Percentiles rank a stretch among this genome's conserved stretches.
These are phyloP conservation scores for Platycheirus rosarum DNA, from an alignment of 2,888 invertebrate species.

Conservation along the genomic window DNA sequence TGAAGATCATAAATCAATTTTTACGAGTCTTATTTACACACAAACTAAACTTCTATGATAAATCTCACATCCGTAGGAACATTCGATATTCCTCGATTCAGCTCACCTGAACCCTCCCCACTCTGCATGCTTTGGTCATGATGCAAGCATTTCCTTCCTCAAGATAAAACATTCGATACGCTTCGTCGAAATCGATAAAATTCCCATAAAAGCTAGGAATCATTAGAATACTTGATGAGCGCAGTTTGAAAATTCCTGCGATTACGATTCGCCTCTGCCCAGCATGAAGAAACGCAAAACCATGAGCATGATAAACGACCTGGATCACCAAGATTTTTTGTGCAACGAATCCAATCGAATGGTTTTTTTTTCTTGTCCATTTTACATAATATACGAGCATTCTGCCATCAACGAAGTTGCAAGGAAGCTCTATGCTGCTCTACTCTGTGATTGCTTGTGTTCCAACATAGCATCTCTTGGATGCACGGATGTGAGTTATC, in stretches of 20 bases:
- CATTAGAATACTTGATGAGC: conserved; percentile 72
- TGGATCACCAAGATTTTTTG: conserved; percentile 41
- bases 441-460: conserved; percentile 11
- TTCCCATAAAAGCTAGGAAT: conserved; percentile 34
- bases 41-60: too few relatives aligned
- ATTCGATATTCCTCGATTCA: background rate
- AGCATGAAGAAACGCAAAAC: conserved; percentile 38
- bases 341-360: conserved; percentile 41
- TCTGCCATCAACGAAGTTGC: background rate
- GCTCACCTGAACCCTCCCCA: background rate
- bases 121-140: background rate
- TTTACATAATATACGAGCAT: background rate
- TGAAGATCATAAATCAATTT: too few relatives aligned
- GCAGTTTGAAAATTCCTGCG: conserved; percentile 57
- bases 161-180: background rate
- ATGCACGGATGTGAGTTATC: conserved; percentile 29
- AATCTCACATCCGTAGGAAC: too few relatives aligned
- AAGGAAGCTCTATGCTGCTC: too few relatives aligned
- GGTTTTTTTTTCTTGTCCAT: background rate
- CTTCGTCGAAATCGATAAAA: conserved; percentile 37
- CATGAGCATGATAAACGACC: conserved; percentile 69
- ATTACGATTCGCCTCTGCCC: conserved; percentile 48
- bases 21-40: too few relatives aligned
- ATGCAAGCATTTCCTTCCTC: background rate
- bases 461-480: background rate